phyloP scores from a whole-genome alignment of 2,888 invertebrate genomes.

The Agrotis segetum region DNA sequence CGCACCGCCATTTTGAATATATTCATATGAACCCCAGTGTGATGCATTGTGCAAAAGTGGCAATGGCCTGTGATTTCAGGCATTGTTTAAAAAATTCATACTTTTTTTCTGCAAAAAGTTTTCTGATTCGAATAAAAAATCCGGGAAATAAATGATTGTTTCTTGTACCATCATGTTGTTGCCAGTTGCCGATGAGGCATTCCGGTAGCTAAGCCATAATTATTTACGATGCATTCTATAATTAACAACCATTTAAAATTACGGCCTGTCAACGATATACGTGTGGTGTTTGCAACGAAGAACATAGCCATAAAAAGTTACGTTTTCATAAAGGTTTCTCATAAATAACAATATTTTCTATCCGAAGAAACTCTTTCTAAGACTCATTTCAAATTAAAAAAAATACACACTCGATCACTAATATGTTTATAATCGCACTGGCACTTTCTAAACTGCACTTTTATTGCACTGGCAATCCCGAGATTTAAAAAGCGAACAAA shows the following conservation, averaged over 20 bases:
- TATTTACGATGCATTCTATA: conserved; percentile 61
- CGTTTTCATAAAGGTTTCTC: conserved; percentile 13
- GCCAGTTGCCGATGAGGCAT: conserved; percentile 38
- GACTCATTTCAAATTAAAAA: conserved; percentile 13
- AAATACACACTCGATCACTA: conserved; percentile 6
- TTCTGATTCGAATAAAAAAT: conserved; percentile 17
- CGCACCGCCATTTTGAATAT: conserved; percentile 59
- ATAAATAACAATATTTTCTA: conserved; percentile 18
- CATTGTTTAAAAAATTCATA: conserved; percentile 15
- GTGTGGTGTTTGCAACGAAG: conserved; percentile 9
- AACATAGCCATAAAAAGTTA: conserved; percentile 38
- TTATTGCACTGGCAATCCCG: conserved; percentile 22
- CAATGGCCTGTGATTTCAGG: conserved; percentile 34
- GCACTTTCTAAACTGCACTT: conserved; percentile 20
- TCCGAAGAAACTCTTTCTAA: not conserved
- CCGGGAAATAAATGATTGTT: conserved; percentile 9
- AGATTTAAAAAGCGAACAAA: conserved; percentile 27
- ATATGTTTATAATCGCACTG: conserved; percentile 12
- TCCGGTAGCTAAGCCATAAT: conserved; percentile 49
- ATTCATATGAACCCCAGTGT: conserved; percentile 56
- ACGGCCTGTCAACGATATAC: conserved; percentile 54
- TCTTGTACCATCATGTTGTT: conserved; percentile 8
- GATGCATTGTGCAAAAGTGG: conserved; percentile 48
- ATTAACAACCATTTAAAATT: conserved; percentile 57
- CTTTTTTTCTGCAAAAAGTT: not conserved